phyloP scores from a whole-genome alignment of 2,113 vertebrate species.

The Odobenus rosmarus region DNA sequence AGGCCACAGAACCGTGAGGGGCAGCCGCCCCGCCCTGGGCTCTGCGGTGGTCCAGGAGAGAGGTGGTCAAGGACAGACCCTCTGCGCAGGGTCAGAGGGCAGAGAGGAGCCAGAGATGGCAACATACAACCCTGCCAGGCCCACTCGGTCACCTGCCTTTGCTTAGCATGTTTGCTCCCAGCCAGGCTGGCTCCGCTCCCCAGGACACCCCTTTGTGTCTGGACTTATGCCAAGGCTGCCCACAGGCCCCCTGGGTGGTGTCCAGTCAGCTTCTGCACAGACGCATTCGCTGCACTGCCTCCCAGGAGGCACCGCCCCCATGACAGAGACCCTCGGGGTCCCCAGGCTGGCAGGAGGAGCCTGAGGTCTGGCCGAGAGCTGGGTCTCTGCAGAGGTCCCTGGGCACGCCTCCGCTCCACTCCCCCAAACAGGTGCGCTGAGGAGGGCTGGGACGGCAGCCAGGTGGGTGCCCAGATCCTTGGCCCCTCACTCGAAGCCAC shows the following conservation, averaged over 20 bases:
- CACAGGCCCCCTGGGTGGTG: neutral
- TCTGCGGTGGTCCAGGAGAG: neutral
- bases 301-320: neutral
- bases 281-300: neutral
- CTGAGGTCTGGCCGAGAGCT: neutral
- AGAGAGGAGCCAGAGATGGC: neutral
- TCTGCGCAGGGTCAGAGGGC: too few relatives aligned
- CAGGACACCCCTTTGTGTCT: neutral
- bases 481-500: neutral
- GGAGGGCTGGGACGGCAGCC: neutral
- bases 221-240: neutral
- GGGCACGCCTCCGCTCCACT: neutral
- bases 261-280: neutral
- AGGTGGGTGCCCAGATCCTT: neutral
- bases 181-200: neutral
- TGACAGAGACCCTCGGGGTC: accelerated
- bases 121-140: neutral
- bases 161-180: neutral
- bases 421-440: neutral
- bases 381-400: neutral
- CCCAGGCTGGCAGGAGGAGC: accelerated
- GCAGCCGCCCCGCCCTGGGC: too few relatives aligned
- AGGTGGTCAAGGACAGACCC: neutral
- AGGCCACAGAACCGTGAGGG: neutral
- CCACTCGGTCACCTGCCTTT: neutral